phyloP scores from a whole-genome alignment of 2,797 vertebrate genomes.

The Chelmon rostratus region DNA sequence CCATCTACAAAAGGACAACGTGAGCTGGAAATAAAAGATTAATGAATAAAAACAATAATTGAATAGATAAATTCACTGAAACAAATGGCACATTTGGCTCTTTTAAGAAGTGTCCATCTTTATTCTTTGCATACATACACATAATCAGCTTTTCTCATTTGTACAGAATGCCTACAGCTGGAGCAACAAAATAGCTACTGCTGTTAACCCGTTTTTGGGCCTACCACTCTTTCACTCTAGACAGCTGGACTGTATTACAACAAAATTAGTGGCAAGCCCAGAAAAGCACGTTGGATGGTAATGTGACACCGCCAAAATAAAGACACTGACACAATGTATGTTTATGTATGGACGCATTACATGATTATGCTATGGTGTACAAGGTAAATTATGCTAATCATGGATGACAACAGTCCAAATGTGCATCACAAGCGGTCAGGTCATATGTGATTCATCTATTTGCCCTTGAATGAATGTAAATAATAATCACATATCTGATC shows the following conservation, averaged over 20 bases:
- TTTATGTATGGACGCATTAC: not conserved
- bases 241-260: not conserved
- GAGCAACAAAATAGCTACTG: not conserved
- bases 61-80: slow-evolving; percentile 10
- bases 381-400: not conserved
- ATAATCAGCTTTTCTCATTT: not conserved
- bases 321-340: not conserved
- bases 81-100: not conserved
- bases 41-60: slow-evolving; percentile 15
- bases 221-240: not conserved
- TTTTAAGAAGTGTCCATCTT: not conserved
- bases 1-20: slow-evolving; percentile 33
- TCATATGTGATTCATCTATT: not conserved
- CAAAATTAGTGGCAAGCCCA: not conserved
- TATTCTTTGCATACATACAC: slow-evolving; percentile 5
- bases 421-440: not conserved
- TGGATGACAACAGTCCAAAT: not conserved
- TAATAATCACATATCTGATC: not conserved
- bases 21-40: not conserved
- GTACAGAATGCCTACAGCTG: not conserved
- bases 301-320: not conserved
- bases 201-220: not conserved
- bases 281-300: not conserved
- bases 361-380: not conserved
- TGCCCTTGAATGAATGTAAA: not conserved